Evolutionary conservation across 2,797 vertebrate genomes (phyloP), one percentile per base, ranked within the genome.

Genomic region (Mastacembelus armatus): DNA sequence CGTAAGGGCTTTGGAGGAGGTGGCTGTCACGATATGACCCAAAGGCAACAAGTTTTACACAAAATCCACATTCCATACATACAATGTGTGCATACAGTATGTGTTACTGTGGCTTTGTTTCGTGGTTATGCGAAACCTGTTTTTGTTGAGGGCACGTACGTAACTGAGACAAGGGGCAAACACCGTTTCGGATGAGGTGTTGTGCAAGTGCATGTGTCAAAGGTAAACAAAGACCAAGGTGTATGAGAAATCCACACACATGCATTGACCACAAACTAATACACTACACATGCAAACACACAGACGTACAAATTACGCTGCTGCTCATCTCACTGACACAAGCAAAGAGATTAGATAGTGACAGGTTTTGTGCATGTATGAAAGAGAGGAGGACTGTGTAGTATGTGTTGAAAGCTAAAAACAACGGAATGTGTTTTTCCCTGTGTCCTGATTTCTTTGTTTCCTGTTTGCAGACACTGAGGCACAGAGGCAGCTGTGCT

Each of bases 401-500:
- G 38, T 21, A 54, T 19, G 79, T 84, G 81, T 55, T 79, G 74
- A 86, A 77, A 82, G 65, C 57, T 71, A 83, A 62, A 64, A 72
- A 69, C 69, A 55, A 74, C 65, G 80, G 80, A 88, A 87, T 82
- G 79, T 4, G 61, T n/a, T n/a, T 74, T 73, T 71, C 65, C 72
- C 73, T 59, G 67, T 73, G 75, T 38, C 26, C 27, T 24, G 35
- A 64, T 33, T 81, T 80, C 55, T 72, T 49, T 50, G 39, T 80
- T 88, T 91, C 78, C 85, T 87, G 86, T 85, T 84, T 60, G 68
- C 39, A 59, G 67, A 77, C 33, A 49, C 35, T n/a, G 33, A 63
- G 21, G 70, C 39, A 44, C 54, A 19, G 19, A 76, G n/a, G 12
- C 36, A 65, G 48, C 26, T 24, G 52, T 57, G 45, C 45, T 56